Conservation (phyloP, 2,797 vertebrate genomes). For the Anomalospiza imberbis region DNA sequence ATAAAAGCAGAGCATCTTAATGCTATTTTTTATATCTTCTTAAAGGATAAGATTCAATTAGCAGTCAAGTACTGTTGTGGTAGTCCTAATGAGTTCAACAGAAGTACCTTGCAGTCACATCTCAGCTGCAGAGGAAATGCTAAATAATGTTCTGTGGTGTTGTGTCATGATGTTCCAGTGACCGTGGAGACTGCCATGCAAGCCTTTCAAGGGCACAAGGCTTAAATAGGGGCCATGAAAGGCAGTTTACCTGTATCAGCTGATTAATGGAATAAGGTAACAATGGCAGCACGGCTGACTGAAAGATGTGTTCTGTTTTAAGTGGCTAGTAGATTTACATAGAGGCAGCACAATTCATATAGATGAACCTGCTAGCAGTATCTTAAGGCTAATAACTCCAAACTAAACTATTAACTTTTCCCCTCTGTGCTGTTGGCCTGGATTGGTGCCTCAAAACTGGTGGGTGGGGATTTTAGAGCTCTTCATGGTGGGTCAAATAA, state of each 20-base stretch:
- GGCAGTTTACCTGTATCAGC: not conserved
- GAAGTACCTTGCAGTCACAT: not conserved
- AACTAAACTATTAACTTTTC: not conserved
- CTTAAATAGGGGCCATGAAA: not conserved
- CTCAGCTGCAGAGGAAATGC: not conserved
- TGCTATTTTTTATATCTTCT: slow-evolving; percentile 15
- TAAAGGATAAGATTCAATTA: slow-evolving; percentile 24
- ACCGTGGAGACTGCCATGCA: not conserved
- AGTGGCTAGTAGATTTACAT: not conserved
- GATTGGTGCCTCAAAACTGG: not conserved
- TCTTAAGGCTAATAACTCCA: not conserved
- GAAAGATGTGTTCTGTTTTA: not conserved
- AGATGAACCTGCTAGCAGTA: not conserved
- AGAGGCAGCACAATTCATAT: not conserved
- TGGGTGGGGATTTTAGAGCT: not conserved
- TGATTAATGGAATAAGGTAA: not conserved
- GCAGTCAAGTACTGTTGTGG: not conserved
- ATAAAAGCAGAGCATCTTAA: not conserved
- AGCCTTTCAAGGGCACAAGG: not conserved
- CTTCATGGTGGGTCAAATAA: not conserved
- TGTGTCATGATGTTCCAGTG: not conserved
- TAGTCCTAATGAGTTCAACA: not conserved
- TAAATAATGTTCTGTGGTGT: not conserved
- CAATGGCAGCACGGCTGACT: not conserved
- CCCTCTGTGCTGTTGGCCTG: not conserved